These are phyloP conservation scores for Acanthochromis polyacanthus DNA, from an alignment of 2,113 vertebrate species.

Conservation along the genomic window DNA sequence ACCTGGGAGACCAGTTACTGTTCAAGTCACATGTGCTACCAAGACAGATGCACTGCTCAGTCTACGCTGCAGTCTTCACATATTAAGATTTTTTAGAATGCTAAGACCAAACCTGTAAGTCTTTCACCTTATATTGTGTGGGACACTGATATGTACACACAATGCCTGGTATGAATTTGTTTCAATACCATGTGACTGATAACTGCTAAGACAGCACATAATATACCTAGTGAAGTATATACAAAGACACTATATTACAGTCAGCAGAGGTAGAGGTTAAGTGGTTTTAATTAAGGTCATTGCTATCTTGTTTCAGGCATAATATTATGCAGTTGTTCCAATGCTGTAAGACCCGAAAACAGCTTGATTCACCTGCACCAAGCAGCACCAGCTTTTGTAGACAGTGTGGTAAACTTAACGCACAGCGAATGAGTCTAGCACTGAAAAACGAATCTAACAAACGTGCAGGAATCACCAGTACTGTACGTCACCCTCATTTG, in stretches of 20 bases:
- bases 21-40: not conserved
- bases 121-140: not conserved
- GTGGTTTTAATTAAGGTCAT: slow-evolving; percentile 12
- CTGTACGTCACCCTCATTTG: slow-evolving; percentile 21
- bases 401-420: not conserved
- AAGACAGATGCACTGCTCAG: no score
- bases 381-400: not conserved
- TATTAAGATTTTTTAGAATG: not conserved
- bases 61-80: not conserved
- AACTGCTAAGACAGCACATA: not conserved
- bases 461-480: not conserved
- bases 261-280: not conserved
- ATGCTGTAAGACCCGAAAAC: not conserved
- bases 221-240: not conserved
- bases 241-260: not conserved
- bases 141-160: not conserved
- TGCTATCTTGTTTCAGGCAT: slow-evolving; percentile 6
- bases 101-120: no score
- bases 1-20: not conserved
- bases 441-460: not conserved
- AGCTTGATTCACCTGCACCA: not conserved
- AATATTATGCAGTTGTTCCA: not conserved
- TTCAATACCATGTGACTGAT: not conserved
- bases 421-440: not conserved
- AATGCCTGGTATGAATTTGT: no score